Evolutionary conservation across 2,888 invertebrate genomes (phyloP).

Genomic region (Drosophila anomalata): DNA sequence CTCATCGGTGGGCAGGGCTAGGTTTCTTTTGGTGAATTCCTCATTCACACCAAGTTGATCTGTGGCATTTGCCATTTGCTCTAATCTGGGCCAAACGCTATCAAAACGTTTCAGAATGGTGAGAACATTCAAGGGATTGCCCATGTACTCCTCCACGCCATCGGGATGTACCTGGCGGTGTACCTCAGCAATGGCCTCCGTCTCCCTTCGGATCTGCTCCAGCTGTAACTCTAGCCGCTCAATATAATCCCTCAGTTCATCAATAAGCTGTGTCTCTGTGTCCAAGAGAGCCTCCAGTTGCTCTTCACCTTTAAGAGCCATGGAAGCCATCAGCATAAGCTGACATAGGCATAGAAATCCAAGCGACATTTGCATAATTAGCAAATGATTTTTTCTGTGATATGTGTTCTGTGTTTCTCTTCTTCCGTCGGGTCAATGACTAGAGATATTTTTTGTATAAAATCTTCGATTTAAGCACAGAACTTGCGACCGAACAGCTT

Average conservation of each 20-base stretch:
- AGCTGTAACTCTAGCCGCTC: slow-evolving; percentile 66
- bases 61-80: slow-evolving; percentile 84
- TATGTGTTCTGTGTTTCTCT: slow-evolving; percentile 7
- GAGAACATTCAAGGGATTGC: slow-evolving; percentile 97
- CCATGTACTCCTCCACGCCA: slow-evolving; percentile 83
- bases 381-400: slow-evolving; percentile 4
- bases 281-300: slow-evolving; percentile 63
- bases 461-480: neutral
- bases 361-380: slow-evolving; percentile 61
- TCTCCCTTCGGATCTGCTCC: slow-evolving; percentile 62
- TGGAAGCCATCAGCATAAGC: slow-evolving; percentile 29
- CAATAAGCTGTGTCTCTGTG: slow-evolving; percentile 73
- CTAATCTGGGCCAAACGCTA: slow-evolving; percentile 89
- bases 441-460: slow-evolving; percentile 16
- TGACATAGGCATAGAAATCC: slow-evolving; percentile 46
- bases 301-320: slow-evolving; percentile 26
- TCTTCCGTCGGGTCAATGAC: slow-evolving; percentile 21
- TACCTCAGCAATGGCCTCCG: slow-evolving; percentile 59
- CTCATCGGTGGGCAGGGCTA: slow-evolving; percentile 71
- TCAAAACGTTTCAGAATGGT: slow-evolving; percentile 95
- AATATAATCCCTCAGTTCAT: slow-evolving; percentile 70
- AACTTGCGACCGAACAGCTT: slow-evolving; percentile 46
- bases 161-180: slow-evolving; percentile 58
- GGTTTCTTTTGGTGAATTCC: slow-evolving; percentile 38
- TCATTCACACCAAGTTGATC: slow-evolving; percentile 24